Evolutionary conservation across 2,888 invertebrate genomes (phyloP).

Genomic region (Tiliacea aurago): DNA sequence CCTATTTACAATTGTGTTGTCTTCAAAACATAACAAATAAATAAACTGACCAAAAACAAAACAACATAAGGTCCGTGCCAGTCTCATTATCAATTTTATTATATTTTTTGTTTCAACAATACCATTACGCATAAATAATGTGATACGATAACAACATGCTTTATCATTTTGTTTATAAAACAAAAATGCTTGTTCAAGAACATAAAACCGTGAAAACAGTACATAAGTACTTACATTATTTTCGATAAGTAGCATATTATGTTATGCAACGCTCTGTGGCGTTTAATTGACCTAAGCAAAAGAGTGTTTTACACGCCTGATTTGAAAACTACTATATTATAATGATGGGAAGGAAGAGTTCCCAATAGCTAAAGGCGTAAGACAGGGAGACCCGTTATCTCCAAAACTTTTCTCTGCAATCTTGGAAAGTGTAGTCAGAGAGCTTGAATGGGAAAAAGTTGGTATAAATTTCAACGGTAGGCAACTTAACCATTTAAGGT

Average conservation of each 20-base stretch:
- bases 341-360: too few relatives aligned
- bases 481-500: too few relatives aligned
- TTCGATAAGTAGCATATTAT: background rate
- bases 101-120: constrained; percentile 30
- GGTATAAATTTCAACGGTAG: too few relatives aligned
- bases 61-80: background rate
- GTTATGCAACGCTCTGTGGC: constrained; percentile 15
- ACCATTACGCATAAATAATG: constrained; percentile 6
- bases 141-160: constrained; percentile 6
- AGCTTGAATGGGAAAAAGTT: too few relatives aligned
- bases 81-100: constrained; percentile 25
- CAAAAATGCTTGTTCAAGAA: constrained; percentile 8
- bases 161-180: constrained; percentile 40
- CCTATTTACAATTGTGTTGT: background rate
- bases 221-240: background rate
- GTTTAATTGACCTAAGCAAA: background rate
- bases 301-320: background rate
- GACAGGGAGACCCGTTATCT: too few relatives aligned
- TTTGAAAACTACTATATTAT: background rate
- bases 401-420: too few relatives aligned
- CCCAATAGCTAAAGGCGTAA: too few relatives aligned
- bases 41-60: background rate
- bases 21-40: background rate
- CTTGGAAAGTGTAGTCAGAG: too few relatives aligned
- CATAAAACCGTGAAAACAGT: constrained; percentile 25